Evolutionary conservation across 2,113 vertebrate species (phyloP), one percentile per base, ranked within the genome.

Genomic region (Lutjanus erythropterus): DNA sequence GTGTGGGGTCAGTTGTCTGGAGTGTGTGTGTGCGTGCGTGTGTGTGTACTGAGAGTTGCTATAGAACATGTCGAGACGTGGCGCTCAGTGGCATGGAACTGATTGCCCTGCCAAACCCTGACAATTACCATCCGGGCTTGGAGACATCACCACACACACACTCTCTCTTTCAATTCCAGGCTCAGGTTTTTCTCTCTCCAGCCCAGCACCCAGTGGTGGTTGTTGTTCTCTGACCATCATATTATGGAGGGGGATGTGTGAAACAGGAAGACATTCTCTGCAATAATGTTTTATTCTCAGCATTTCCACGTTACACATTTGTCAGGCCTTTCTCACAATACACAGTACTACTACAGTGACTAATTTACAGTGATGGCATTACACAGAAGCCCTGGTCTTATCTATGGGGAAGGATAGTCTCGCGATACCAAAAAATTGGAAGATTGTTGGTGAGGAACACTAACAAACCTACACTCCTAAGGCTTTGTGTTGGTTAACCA

Each of bases 101-200:
- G 91, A 94, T 91, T 91, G 91, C 86, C 85, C 86, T 85, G 85
- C 84, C 86, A 89, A 91, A 91, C 90, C 85, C 80, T 89, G 87
- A 82, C 91, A 91, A 92, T 93, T 89, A 93, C 84, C 71, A 80
- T 76, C 82, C 58, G 46, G 67, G 71, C 74, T 77, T 35, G 61
- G 59, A 83, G 55, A 74, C 56, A 55, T 69, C 77, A 76, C 69
- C 73, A 39, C 46, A 46, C 25, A 42, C 41, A 23, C 62, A 21
- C 62, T 25, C 49, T 23, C 29, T 67, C 23, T 83, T 81, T 27
- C 66, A 83, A 78, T 89, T 85, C 62, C 58, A 78, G 62, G 25
- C 53, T 72, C 59, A 74, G 4, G 19, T 65, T 75, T 25, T 71
- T 60, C 16, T 16, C 10, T 31, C 42, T 60, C 52, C 47, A 53